A percentile compares a stretch with the other conserved stretches of the same genome.
These are phyloP conservation scores for Notarius lentiginosus DNA, from an alignment of 2,113 vertebrate genomes.

Conservation along the genomic window DNA sequence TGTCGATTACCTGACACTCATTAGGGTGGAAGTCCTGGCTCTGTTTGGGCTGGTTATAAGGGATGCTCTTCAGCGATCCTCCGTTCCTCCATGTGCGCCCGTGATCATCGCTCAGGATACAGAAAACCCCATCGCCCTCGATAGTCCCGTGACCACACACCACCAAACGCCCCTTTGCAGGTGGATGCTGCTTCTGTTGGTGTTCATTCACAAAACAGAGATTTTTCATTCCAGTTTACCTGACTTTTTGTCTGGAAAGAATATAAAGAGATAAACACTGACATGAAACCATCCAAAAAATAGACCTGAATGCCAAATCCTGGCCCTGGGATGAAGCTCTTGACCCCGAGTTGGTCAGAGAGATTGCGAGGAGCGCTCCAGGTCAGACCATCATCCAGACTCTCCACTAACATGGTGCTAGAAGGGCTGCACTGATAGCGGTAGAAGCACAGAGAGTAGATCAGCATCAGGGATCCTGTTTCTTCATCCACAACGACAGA, in stretches of 20 bases:
- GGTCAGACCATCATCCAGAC: conserved; percentile 80
- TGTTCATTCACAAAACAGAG: background rate
- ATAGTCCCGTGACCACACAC: conserved; percentile 85
- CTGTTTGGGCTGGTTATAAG: conserved; percentile 75
- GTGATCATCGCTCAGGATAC: conserved; percentile 85
- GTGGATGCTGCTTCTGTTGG: conserved; percentile 44
- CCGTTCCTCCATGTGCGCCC: conserved; percentile 79
- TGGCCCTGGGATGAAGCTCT: conserved; percentile 79
- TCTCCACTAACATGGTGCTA: conserved; percentile 84
- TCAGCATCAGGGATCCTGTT: conserved; percentile 71
- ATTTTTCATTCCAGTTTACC: background rate
- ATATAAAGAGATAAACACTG: background rate
- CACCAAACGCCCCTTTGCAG: conserved; percentile 78
- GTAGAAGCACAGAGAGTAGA: conserved; percentile 82
- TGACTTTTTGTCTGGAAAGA: background rate
- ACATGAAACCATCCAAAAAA: background rate
- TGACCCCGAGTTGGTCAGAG: conserved; percentile 76
- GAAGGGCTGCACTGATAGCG: conserved; percentile 67
- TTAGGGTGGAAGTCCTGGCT: conserved; percentile 83
- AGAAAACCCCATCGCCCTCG: conserved; percentile 81
- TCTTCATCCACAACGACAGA: conserved; percentile 79
- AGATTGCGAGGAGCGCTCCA: conserved; percentile 83
- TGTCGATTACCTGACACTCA: conserved; percentile 82
- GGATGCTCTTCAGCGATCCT: conserved; percentile 78
- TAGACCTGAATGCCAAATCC: conserved; percentile 86